These are phyloP conservation scores for Malurus elegans DNA, from an alignment of 2,113 vertebrate species.

Conservation along the genomic window DNA sequence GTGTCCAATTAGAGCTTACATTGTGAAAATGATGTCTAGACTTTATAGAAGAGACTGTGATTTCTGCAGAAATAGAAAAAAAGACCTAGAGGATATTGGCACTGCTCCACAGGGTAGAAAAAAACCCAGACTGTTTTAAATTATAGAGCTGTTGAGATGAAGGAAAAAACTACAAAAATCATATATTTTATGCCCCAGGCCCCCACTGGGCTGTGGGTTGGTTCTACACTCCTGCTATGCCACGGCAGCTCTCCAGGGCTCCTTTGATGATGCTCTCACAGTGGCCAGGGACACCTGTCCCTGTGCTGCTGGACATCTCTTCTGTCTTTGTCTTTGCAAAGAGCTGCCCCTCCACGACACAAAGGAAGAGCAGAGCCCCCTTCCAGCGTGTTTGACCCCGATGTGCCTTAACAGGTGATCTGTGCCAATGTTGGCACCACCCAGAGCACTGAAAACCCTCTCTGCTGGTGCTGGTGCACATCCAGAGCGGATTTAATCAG, in stretches of 20 bases:
- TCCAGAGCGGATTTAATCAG: not conserved
- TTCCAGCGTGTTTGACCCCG: not conserved
- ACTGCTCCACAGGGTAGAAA: not conserved
- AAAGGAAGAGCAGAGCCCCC: not conserved
- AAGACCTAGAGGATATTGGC: not conserved
- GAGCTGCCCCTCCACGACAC: not conserved
- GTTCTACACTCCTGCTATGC: not conserved
- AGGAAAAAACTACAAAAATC: rapidly evolving
- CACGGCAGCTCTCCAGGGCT: not conserved
- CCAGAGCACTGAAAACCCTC: rapidly evolving
- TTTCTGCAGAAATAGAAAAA: not conserved
- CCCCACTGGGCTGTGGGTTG: not conserved
- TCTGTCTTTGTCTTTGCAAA: rapidly evolving
- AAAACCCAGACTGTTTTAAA: not conserved
- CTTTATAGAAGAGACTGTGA: not conserved
- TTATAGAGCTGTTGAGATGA: not conserved
- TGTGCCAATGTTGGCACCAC: not conserved
- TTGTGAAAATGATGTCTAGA: not conserved
- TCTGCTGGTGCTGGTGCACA: rapidly evolving
- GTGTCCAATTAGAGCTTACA: not conserved
- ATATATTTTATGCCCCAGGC: not conserved
- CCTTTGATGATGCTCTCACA: rapidly evolving
- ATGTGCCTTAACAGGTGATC: not conserved
- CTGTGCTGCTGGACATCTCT: rapidly evolving
- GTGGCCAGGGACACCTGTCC: not conserved